Evolutionary conservation across 2,113 vertebrate species (phyloP).

Genomic region (Prionailurus viverrinus): DNA sequence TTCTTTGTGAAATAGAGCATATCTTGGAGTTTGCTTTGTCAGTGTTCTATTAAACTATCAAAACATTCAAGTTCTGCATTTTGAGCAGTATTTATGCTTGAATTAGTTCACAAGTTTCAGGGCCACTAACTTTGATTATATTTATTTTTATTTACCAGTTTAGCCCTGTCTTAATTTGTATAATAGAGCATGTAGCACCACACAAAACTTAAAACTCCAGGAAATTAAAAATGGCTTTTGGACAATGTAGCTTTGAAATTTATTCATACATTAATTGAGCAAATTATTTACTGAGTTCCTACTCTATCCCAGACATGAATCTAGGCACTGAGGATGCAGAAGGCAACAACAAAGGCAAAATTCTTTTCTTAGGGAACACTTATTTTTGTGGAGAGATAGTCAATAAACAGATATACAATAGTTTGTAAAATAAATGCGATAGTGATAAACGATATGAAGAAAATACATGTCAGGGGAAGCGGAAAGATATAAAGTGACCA

Average conservation of each 20-base stretch:
- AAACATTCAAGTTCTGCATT: conserved; percentile 60
- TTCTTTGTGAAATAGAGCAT: conserved; percentile 77
- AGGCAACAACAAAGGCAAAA: background rate
- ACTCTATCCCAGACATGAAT: background rate
- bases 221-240: background rate
- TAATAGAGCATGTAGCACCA: background rate
- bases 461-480: background rate
- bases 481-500: background rate
- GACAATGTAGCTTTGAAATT: background rate
- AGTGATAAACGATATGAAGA: background rate
- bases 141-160: conserved; percentile 60
- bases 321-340: background rate
- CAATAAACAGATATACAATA: background rate
- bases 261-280: background rate
- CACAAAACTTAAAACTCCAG: background rate
- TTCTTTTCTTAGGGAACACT: background rate
- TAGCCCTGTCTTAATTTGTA: background rate
- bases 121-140: conserved; percentile 67
- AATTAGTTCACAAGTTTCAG: conserved; percentile 70
- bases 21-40: conserved; percentile 68
- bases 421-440: background rate
- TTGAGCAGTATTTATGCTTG: conserved; percentile 65
- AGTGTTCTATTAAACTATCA: conserved; percentile 70
- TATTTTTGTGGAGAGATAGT: background rate
- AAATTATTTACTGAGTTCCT: background rate